Evolutionary conservation across 2,113 vertebrate species (phyloP), one percentile per base, ranked within the genome.

Genomic region (Entomyzon cyanotis): DNA sequence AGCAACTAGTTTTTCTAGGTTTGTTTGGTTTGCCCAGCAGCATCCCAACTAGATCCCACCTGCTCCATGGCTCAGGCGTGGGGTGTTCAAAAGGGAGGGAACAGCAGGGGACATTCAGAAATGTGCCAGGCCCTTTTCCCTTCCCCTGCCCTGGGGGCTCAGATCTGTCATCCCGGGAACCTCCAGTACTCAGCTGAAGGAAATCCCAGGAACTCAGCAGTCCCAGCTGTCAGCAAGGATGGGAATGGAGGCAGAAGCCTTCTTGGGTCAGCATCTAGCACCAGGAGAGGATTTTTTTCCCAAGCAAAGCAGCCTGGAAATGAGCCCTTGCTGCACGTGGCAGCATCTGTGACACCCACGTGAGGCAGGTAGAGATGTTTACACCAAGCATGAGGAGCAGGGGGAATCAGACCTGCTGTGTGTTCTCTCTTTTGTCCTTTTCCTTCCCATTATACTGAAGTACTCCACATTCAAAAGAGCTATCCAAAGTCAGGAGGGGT

Each of bases 371-470:
- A 10, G 1, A 31, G 81, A 65, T 3, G 7, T 10, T 10, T 1
- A 5, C 1, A 0, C 12, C 0, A 2, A 46, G 56, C 0, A 0
- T 2, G 4, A 50, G 55, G 23, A 12, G 1, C 10, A 58, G 21
- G 23, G 37, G 31, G 24, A 80, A 28, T 31, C 39, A 49, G 37
- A 4, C 22, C 20, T 2, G 0, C 22, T 1, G 2, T 18, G 10
- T 27, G 76, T 68, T 65, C 31, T 44, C 17, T 7, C 82, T 67
- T 90, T 88, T 92, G 42, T 77, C 65, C 23, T 92, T 78, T 89
- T 52, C 23, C 14, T 12, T 94, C 59, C 55, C 63, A 77, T 95
- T 90, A 60, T 11, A n/a, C 62, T 37, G 24, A 88, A 74, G 44
- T 31, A 37, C n/a, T 3, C 2, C 31, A 8, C 35, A 35, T 47